Conservation (phyloP, 1,140 invertebrate species). For the Battus philenor region DNA sequence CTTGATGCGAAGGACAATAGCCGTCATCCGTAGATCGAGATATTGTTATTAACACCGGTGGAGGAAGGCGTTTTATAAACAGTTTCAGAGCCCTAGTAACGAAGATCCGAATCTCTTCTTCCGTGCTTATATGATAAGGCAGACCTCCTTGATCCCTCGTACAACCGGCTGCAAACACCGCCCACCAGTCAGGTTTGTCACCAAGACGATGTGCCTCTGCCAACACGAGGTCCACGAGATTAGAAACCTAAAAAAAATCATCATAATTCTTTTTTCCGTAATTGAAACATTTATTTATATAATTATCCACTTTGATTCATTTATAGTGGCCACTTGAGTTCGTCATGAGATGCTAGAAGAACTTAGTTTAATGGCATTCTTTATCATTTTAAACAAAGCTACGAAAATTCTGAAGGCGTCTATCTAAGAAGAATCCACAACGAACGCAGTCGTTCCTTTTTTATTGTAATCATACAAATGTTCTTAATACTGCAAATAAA, state of each 20-base stretch:
- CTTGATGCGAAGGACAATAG: conserved; percentile 83
- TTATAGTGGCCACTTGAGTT: no score
- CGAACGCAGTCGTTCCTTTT: no score
- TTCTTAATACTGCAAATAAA: no score
- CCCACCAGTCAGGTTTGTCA: conserved; percentile 84
- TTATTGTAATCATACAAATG: no score
- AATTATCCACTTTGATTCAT: no score
- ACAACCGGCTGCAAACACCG: conserved; percentile 89
- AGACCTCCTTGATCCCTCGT: conserved; percentile 88
- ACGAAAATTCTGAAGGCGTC: no score
- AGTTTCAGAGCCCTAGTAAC: conserved; percentile 76
- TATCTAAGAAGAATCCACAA: no score
- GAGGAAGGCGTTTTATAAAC: conserved; percentile 80
- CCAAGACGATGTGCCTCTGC: conserved; percentile 64
- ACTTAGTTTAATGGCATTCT: no score
- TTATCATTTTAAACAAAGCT: no score
- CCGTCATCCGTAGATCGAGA: conserved; percentile 91
- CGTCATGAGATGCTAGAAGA: no score
- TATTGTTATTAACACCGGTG: conserved; percentile 86
- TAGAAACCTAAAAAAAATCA: conserved; percentile 55
- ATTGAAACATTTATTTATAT: no score
- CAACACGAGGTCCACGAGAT: conserved; percentile 69
- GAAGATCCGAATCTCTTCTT: conserved; percentile 80
- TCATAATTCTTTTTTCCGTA: no score
- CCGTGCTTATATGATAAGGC: conserved; percentile 87